These are phyloP conservation scores for Saguinus midas DNA, from an alignment of 2,113 vertebrate genomes.

Conservation along the genomic window DNA sequence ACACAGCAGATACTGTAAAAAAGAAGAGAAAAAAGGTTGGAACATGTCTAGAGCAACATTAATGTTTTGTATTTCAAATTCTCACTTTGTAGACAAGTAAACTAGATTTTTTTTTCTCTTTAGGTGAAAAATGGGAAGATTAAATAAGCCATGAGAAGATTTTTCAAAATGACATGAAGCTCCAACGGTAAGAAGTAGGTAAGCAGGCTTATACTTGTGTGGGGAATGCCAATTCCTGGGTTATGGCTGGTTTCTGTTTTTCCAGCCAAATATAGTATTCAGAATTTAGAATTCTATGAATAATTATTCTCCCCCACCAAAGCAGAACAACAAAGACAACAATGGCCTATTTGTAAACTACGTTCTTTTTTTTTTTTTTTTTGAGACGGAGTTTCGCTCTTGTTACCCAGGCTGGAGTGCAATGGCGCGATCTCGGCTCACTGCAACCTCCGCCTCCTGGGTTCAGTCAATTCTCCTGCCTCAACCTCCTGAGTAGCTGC, in stretches of 20 bases:
- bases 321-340: not conserved
- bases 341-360: not conserved
- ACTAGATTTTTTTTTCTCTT: not conserved
- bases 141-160: not conserved
- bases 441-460: too few relatives aligned
- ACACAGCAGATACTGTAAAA: slow-evolving; percentile 12
- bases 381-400: too few relatives aligned
- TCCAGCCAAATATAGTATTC: not conserved
- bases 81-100: not conserved
- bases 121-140: not conserved
- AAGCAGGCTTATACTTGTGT: not conserved
- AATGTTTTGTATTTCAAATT: not conserved
- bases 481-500: too few relatives aligned
- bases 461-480: too few relatives aligned
- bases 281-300: not conserved
- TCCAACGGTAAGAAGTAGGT: not conserved
- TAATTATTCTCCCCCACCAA: not conserved
- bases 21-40: not conserved
- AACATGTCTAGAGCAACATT: not conserved
- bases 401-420: too few relatives aligned
- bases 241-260: not conserved
- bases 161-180: not conserved
- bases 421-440: too few relatives aligned
- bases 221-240: not conserved
- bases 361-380: not conserved